Evolutionary conservation across 2,797 vertebrate species (phyloP).

Genomic region (Prunella strophiata): DNA sequence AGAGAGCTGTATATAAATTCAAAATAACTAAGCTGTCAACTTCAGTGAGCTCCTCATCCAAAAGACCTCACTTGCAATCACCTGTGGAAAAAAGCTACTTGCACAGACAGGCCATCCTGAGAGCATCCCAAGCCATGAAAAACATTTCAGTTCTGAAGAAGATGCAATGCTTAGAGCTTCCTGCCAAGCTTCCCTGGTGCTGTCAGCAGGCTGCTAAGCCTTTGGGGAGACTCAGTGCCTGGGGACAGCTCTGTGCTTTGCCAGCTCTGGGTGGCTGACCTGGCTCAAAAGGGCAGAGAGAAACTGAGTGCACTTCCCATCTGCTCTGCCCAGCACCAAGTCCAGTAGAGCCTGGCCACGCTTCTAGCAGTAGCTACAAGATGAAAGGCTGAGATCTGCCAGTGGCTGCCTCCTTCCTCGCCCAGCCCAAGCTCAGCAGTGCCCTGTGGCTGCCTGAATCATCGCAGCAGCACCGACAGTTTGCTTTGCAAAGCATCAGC

Average conservation of each 20-base stretch:
- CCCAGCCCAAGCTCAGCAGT: neutral
- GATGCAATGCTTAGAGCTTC: neutral
- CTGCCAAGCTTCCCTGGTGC: neutral
- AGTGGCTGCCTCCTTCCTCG: neutral
- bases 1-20: conserved; percentile 21
- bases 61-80: conserved; percentile 4
- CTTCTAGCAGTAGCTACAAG: neutral
- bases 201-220: neutral
- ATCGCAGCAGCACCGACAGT: neutral
- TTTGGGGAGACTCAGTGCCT: neutral
- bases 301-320: neutral
- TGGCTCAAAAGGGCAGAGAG: neutral
- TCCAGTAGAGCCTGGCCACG: neutral
- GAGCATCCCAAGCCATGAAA: neutral
- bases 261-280: neutral
- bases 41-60: neutral
- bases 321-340: neutral
- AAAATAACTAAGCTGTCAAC: conserved; percentile 41
- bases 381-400: neutral
- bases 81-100: neutral
- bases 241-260: neutral
- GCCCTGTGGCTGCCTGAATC: conserved; percentile 13
- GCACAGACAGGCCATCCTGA: conserved; percentile 41
- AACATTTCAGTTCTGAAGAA: neutral
- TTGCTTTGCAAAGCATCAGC: neutral